These are phyloP conservation scores for Andrena flavipes DNA, from an alignment of 2,888 invertebrate genomes.

Conservation along the genomic window DNA sequence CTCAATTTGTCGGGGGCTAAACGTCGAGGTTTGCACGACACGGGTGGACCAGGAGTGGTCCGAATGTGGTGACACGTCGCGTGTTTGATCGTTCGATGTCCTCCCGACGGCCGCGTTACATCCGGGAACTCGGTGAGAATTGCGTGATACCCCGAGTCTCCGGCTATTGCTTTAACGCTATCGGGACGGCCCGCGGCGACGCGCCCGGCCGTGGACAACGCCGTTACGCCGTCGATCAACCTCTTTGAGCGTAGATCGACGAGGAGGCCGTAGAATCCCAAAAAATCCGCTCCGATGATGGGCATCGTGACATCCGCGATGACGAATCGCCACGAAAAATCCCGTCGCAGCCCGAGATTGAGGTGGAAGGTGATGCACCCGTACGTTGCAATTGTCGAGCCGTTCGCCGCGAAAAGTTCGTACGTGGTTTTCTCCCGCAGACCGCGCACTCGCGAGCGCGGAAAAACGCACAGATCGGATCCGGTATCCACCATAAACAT, in stretches of 20 bases:
- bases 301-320: constrained; percentile 5
- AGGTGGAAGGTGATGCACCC: not conserved
- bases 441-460: not conserved
- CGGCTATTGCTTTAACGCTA: not conserved
- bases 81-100: not conserved
- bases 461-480: not conserved
- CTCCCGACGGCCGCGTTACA: not conserved
- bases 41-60: not conserved
- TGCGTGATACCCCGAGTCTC: not conserved
- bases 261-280: not conserved
- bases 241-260: not conserved
- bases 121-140: not conserved
- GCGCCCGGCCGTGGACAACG: not conserved
- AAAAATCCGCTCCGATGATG: constrained; percentile 1
- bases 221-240: not conserved
- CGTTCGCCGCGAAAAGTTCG: not conserved
- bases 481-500: constrained; percentile 4
- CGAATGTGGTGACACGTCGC: no score
- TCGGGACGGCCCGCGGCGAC: not conserved
- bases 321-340: constrained; percentile 9
- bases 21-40: not conserved
- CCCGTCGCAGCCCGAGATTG: not conserved
- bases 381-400: not conserved
- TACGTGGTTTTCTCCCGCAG: not conserved
- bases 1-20: not conserved